Conservation (phyloP, 2,113 vertebrate genomes). For the Scytalopus superciliaris region DNA sequence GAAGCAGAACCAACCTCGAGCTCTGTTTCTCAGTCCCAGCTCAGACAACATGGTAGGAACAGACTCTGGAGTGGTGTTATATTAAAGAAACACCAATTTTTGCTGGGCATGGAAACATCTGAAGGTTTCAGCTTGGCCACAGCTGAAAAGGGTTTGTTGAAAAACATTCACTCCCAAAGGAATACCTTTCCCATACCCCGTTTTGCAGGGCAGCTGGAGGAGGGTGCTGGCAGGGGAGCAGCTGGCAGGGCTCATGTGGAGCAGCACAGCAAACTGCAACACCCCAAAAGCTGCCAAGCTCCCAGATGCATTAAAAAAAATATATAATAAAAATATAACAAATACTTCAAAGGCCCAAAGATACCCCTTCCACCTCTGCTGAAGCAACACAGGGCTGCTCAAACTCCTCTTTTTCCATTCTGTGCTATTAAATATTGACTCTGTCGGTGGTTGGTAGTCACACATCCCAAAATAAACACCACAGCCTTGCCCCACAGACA, state of each 20-base stretch:
- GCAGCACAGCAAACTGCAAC: not conserved
- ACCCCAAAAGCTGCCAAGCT: not conserved
- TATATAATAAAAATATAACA: not conserved
- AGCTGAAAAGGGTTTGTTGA: not conserved
- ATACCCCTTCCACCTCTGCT: not conserved
- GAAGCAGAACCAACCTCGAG: not conserved
- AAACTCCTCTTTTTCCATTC: not conserved
- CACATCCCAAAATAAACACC: conserved; percentile 42
- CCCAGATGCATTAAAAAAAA: not conserved
- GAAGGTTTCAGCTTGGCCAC: not conserved
- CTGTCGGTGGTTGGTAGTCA: conserved; percentile 5
- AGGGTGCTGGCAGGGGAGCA: too few relatives aligned
- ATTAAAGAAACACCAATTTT: not conserved
- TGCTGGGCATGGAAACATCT: not conserved
- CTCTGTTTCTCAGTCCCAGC: not conserved
- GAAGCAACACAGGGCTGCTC: not conserved
- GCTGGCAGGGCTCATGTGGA: not conserved
- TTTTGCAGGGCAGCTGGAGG: too few relatives aligned
- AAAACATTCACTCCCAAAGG: not conserved
- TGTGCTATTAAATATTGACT: conserved; percentile 56
- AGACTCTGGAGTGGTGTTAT: not conserved
- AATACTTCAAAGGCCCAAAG: not conserved
- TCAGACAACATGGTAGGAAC: not conserved
- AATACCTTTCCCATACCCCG: not conserved
- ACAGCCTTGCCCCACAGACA: conserved; percentile 26